Conservation (phyloP, 1,140 invertebrate species). For the Apis dorsata region DNA sequence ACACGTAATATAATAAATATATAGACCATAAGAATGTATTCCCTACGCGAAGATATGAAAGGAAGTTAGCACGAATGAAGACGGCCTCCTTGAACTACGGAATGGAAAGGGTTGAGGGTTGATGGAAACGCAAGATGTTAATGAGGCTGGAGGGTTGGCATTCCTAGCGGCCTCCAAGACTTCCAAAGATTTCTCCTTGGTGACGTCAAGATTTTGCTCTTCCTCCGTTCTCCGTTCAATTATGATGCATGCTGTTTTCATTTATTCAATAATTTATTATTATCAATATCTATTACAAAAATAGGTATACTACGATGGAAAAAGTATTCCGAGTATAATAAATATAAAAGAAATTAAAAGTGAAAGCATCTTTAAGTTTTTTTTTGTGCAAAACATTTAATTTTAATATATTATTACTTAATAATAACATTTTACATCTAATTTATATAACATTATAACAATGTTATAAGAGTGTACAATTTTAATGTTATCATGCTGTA, state of each 20-base stretch:
- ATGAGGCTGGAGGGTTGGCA: conserved; percentile 80
- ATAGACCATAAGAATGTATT: neutral
- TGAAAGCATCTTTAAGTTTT: too few species aligned
- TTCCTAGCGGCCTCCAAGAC: conserved; percentile 79
- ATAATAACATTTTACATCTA: neutral
- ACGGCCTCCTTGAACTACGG: conserved; percentile 68
- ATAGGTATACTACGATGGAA: too few species aligned
- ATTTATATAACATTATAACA: neutral
- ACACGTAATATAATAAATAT: neutral
- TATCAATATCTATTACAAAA: too few species aligned
- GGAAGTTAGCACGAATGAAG: conserved; percentile 70
- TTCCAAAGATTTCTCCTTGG: conserved; percentile 78
- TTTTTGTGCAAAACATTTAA: too few species aligned
- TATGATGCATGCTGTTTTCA: conserved; percentile 61
- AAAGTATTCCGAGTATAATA: too few species aligned
- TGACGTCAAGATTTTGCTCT: conserved; percentile 76
- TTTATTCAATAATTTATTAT: too few species aligned
- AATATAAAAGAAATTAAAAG: too few species aligned
- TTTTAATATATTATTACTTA: neutral
- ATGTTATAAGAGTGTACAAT: neutral
- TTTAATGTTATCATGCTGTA: neutral
- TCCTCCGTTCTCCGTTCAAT: conserved; percentile 71
- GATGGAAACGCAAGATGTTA: conserved; percentile 79
- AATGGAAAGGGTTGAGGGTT: conserved; percentile 69
- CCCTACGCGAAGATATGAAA: conserved; percentile 42